Evolutionary conservation across 2,113 vertebrate species (phyloP), one percentile per base, ranked within the genome.

Genomic region (Gadus chalcogrammus): DNA sequence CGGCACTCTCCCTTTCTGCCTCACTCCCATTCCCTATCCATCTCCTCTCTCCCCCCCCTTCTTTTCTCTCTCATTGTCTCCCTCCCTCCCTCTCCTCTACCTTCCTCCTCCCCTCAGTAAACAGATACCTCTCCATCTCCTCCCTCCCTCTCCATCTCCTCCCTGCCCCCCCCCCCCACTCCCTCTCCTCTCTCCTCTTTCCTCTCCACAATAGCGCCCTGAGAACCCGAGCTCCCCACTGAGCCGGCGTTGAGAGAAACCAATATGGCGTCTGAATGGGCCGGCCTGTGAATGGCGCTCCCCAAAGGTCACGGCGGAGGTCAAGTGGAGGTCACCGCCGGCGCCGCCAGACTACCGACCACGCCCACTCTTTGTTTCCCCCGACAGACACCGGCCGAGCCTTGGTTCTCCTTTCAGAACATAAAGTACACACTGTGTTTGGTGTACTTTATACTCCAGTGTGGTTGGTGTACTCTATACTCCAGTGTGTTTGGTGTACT

Each of bases 201-300:
- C 61, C 13, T 18, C 67, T 75, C 72, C 83, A 91, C 87, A 90
- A 89, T 89, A 85, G 84, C 87, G 75, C 60, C 78, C 81, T 82
- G 81, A 87, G 87, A 89, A 48, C 42, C 76, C 59, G 61, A 42
- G 71, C 59, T 67, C 70, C 67, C 53, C 82, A 88, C 85, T 84
- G 86, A 90, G 81, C 82, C 72, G 31, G 67, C 64, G 84, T 79
- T 88, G 89, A 91, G 84, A 87, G 90, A 89, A 87, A 90, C 82
- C 80, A 88, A 87, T 90, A 90, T 92, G 79, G 77, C 2, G 56
- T 48, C 74, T 88, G 80, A 86, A 88, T 87, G 85, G 82, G 84
- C 74, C 66, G 63, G 80, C 55, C 42, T 17, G 67, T 88, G 83
- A 88, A 88, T 82, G 71, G 81, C 73, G 82, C 69, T 78, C 62